These are phyloP conservation scores for Pseudachorutes palmiensis DNA, from an alignment of 1,140 invertebrate genomes.

Conservation along the genomic window DNA sequence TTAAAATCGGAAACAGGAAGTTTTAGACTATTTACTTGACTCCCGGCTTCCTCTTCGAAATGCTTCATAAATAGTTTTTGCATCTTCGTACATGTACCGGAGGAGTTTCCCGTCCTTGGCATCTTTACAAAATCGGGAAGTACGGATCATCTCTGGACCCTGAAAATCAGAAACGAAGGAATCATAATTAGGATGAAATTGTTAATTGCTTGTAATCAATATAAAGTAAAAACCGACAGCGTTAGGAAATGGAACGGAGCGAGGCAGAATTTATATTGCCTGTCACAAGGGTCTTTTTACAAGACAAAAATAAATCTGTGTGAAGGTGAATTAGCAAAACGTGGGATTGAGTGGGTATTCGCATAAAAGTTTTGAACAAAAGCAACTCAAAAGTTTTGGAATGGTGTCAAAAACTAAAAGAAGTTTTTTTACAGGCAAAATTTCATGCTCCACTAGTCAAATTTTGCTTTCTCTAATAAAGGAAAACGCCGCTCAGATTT, in stretches of 20 bases:
- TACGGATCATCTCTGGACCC: slow-evolving; percentile 79
- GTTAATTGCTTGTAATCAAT: too few relatives aligned
- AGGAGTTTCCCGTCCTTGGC: slow-evolving; percentile 82
- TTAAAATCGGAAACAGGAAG: background rate
- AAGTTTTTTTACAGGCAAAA: too few relatives aligned
- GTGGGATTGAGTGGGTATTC: too few relatives aligned
- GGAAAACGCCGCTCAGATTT: too few relatives aligned
- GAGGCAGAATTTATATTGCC: slow-evolving; percentile 10
- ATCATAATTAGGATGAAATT: background rate
- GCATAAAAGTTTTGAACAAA: too few relatives aligned
- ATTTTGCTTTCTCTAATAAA: too few relatives aligned
- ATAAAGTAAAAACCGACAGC: too few relatives aligned
- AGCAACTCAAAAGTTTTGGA: too few relatives aligned
- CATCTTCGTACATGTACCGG: slow-evolving; percentile 76
- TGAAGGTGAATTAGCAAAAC: too few relatives aligned
- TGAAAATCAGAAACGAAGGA: slow-evolving; percentile 43
- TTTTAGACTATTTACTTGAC: slow-evolving; percentile 67
- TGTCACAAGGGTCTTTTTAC: background rate
- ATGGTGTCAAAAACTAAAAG: too few relatives aligned
- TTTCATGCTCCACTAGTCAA: too few relatives aligned
- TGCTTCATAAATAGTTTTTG: slow-evolving; percentile 78
- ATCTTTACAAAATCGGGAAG: slow-evolving; percentile 86
- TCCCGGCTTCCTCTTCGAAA: slow-evolving; percentile 84
- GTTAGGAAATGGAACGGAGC: background rate
- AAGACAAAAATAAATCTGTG: background rate